Percentiles rank a stretch among this genome's conserved stretches.
Conservation (phyloP, 1,140 invertebrate species). For the Drosophila oshimai region DNA sequence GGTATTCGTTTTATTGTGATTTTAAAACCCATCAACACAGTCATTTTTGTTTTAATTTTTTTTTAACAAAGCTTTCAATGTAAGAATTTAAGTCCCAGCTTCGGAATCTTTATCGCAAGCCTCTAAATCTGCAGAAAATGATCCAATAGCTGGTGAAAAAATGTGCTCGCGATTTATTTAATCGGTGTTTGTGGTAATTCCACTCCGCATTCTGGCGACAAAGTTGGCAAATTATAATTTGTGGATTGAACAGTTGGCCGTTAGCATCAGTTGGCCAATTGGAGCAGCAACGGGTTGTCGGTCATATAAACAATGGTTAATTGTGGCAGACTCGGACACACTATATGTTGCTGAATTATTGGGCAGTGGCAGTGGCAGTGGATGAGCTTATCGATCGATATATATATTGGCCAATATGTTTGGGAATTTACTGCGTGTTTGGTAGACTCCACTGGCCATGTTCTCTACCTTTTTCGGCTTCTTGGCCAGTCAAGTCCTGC, state of each 20-base stretch:
- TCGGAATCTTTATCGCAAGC: not conserved
- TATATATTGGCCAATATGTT: constrained; percentile 10
- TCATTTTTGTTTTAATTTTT: no score
- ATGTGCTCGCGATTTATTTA: constrained; percentile 6
- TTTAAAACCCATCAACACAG: no score
- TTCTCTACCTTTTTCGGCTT: not conserved
- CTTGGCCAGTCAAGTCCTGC: not conserved
- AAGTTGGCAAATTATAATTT: constrained; percentile 22
- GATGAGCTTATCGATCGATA: not conserved
- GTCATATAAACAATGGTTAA: constrained; percentile 42
- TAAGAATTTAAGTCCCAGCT: not conserved
- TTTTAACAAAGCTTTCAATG: no score
- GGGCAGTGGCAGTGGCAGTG: not conserved
- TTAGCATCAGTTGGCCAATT: constrained; percentile 14
- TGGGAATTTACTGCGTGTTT: constrained; percentile 35
- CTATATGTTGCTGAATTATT: constrained; percentile 28
- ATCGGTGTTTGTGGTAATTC: not conserved
- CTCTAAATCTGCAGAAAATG: constrained; percentile 3
- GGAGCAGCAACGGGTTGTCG: constrained; percentile 15
- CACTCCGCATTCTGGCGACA: constrained; percentile 11
- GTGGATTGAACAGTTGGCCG: not conserved
- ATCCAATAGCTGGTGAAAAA: not conserved
- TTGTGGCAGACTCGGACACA: constrained; percentile 19
- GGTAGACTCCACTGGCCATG: not conserved
- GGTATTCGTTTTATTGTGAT: not conserved